Conservation (phyloP, 2,797 vertebrate genomes). For the Novumbra hubbsi region DNA sequence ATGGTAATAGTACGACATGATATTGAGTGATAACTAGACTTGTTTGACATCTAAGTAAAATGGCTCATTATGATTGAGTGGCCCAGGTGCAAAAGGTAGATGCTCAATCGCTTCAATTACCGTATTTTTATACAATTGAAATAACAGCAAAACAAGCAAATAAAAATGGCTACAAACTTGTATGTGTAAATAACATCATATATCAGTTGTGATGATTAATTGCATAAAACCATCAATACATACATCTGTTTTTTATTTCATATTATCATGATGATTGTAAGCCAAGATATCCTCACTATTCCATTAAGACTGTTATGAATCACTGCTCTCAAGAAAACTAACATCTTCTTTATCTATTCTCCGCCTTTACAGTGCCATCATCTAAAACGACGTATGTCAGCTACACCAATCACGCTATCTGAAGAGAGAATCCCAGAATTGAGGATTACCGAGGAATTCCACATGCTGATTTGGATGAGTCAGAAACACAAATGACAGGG, state of each 20-base stretch:
- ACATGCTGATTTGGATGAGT: conserved; percentile 21
- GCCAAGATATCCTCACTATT: neutral
- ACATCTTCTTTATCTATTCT: neutral
- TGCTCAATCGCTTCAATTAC: too few species aligned
- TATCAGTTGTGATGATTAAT: neutral
- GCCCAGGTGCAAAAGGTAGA: too few species aligned
- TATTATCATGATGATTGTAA: neutral
- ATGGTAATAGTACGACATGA: too few species aligned
- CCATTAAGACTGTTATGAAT: neutral
- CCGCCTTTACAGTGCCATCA: conserved; percentile 75
- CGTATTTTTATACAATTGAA: too few species aligned
- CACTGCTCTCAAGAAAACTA: neutral
- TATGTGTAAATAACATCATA: neutral
- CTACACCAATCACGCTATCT: conserved; percentile 95
- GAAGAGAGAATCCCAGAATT: conserved; percentile 50
- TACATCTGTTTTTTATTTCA: too few species aligned
- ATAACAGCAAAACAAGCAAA: too few species aligned
- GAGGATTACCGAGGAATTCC: conserved; percentile 23
- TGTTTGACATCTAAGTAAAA: too few species aligned
- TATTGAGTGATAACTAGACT: too few species aligned
- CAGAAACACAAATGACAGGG: conserved; percentile 10
- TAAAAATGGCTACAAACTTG: too few species aligned
- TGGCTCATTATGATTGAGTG: too few species aligned
- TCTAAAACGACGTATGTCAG: conserved; percentile 95
- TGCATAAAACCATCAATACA: too few species aligned